A percentile compares a stretch with the other conserved stretches of the same genome.
Evolutionary conservation across 2,797 vertebrate species (phyloP).

Genomic region (Propithecus deckenii): DNA sequence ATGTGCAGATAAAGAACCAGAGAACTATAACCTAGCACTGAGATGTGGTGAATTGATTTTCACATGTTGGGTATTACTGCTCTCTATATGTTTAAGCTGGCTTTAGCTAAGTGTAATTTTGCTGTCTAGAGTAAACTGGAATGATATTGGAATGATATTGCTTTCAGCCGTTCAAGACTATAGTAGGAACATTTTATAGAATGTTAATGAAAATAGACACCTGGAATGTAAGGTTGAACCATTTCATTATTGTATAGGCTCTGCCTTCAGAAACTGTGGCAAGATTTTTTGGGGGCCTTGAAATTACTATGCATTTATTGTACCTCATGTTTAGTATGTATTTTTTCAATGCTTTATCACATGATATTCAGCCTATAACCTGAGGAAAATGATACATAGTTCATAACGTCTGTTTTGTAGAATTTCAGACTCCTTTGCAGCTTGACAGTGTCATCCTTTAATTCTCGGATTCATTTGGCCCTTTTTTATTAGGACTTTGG

Average conservation of each 20-base stretch:
- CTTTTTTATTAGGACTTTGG: background rate
- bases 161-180: background rate
- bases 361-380: background rate
- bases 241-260: background rate
- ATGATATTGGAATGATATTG: background rate
- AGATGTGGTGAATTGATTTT: background rate
- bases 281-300: background rate
- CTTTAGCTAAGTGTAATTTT: constrained; percentile 37
- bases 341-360: background rate
- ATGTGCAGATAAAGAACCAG: background rate
- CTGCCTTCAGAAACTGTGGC: background rate
- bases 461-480: background rate
- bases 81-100: background rate
- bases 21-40: background rate
- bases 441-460: background rate
- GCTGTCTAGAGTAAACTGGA: background rate
- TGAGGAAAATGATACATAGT: background rate
- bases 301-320: background rate
- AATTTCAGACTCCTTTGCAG: background rate
- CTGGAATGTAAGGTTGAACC: background rate
- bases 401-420: background rate
- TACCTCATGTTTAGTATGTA: background rate
- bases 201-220: background rate
- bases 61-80: background rate
- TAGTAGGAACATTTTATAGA: background rate